These are phyloP conservation scores for Garrulus glandarius DNA, from an alignment of 2,797 vertebrate species.

Conservation along the genomic window DNA sequence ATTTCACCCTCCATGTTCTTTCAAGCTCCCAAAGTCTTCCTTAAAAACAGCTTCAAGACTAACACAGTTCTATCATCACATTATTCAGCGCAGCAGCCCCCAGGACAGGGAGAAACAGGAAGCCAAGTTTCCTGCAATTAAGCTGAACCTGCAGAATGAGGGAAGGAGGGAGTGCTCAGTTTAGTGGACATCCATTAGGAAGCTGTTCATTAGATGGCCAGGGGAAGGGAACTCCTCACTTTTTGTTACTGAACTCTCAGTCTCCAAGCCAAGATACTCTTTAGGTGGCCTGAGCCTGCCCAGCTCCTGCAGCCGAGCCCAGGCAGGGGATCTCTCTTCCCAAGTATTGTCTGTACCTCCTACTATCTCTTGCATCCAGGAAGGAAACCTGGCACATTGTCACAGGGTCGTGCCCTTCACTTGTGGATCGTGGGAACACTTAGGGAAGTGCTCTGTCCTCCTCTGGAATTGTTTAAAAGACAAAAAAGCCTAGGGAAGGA, in stretches of 20 bases:
- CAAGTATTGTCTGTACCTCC: constrained; percentile 39
- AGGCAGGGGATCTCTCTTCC: neutral
- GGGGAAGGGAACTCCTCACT: neutral
- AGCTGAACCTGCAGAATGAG: neutral
- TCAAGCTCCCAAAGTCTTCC: neutral
- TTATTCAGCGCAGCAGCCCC: neutral
- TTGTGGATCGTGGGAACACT: constrained; percentile 46
- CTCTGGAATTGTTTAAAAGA: constrained; percentile 12
- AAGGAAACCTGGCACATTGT: neutral
- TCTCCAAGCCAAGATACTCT: neutral
- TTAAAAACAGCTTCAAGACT: neutral
- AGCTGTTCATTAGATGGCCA: neutral
- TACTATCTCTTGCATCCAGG: neutral
- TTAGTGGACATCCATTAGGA: neutral
- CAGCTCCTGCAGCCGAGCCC: neutral
- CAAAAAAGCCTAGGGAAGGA: neutral
- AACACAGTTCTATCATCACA: neutral
- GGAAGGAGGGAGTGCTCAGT: neutral
- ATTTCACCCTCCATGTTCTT: neutral
- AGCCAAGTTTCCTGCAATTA: constrained; percentile 10
- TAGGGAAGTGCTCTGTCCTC: neutral
- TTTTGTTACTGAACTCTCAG: neutral
- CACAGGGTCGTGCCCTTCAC: neutral
- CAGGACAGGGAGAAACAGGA: neutral
- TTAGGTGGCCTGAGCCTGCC: neutral